Evolutionary conservation across 2,113 vertebrate species (phyloP), one percentile per base, ranked within the genome.

Genomic region (Dicerorhinus sumatrensis): DNA sequence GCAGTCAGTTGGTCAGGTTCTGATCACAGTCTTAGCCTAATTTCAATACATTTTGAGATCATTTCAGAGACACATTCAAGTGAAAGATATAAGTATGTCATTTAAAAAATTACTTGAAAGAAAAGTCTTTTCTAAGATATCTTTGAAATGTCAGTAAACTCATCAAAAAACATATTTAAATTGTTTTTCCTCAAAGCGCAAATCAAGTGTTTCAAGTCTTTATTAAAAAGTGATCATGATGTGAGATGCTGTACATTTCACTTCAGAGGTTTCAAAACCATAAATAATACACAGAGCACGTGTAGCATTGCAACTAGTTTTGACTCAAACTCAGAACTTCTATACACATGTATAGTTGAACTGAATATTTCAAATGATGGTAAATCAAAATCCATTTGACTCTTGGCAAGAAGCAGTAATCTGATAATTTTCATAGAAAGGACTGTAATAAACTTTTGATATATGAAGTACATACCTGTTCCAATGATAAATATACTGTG

Each of bases 81-180:
- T 86, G 8, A 18, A 48, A 83, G 16, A 83, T 54, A 46, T 33
- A 65, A 82, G 20, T 87, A 54, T 77, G 33, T 39, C 42, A 92
- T 75, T 87, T 86, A 67, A 85, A 95, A 93, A 96, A 84, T 87
- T 36, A 88, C 65, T 96, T 97, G 42, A 94, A 95, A 96, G 84
- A 60, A 93, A 92, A 69, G 3, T 58, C 3, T 85, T 70, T 85
- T 91, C 67, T 92, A 75, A 86, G 25, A 80, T 95, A 10, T 87
- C 72, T 97, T 89, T 97, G 79, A 97, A 96, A 92, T 95, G 88
- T 92, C 93, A 90, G 63, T 94, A 95, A 95, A 82, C 10, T 89
- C n/a, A 80, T 72, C 39, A 73, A 48, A 7, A 90, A 95, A 85
- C 85, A 77, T 56, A 82, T 82, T 93, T 88, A 94, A 94, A 82